Evolutionary conservation across 2,797 vertebrate genomes (phyloP), one percentile per base, ranked within the genome.

Genomic region (Anguilla anguilla): DNA sequence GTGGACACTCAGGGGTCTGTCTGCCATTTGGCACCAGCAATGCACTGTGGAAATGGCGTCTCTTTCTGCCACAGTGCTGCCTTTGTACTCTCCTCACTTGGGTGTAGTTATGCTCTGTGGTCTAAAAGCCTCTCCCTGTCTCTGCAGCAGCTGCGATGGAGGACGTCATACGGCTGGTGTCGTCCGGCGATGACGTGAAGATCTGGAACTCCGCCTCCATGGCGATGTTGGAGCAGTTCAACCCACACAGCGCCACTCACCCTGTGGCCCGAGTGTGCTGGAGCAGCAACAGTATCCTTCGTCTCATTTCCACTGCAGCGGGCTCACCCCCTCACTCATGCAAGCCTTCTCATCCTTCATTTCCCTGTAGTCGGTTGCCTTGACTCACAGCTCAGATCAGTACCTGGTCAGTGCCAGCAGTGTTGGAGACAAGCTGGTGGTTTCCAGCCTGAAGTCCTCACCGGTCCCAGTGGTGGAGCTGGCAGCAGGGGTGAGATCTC

Each of bases 211-310:
- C 95, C 0, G 94, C 94, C 49, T 96, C 98, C 89, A 94, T 99
- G 94, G 96, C 96, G 0, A 92, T 97, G 55, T 92, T 98, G 95
- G 98, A 99, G 91, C 98, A 98, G 93, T 99, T 99, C 91, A 98
- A 96, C 93, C 98, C 98, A 0, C 98, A 99, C 88, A 95, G 91
- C 1, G 69, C 91, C 86, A 92, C 96, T 0, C 96, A 97, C 88
- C 96, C 97, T 9, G 93, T 99, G 13, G 95, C 96, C 86, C 98
- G 97, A 28, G 92, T 98, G 5, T 98, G 97, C 94, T 99, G 99
- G 98, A 98, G 97, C 95, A 97, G 95, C 94, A 98, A 97, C 92
- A 99, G 97, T 99, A 99, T 99, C 99, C 97, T 97, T 96, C 6
- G 79, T 53, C 7, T n/a, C 10, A 10, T 79, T 28, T 31, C 72